Evolutionary conservation across 2,888 invertebrate genomes (phyloP), one percentile per base, ranked within the genome.

Genomic region (Criorhina ranunculi): DNA sequence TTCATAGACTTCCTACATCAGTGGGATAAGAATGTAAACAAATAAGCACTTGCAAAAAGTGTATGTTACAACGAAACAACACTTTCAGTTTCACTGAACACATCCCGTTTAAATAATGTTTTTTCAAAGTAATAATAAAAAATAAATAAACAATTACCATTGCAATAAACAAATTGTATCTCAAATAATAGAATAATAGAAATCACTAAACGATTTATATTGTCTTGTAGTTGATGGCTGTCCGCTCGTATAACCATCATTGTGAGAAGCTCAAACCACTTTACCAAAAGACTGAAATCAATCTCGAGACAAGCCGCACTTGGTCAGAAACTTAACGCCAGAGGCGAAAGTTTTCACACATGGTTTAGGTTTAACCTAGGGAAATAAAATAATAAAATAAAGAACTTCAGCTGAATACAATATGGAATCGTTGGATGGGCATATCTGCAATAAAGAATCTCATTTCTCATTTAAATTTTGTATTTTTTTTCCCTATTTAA

Each of bases 271-370:
- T 35, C 11, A 35, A 60, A 24, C 15, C 35, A 49, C 11, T 79
- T 64, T 42, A 60, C 33, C 40, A 40, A 59, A n/a, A 5, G 46
- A 40, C 15, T 31, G 6, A 8, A 64, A 42, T 66, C 8, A 49
- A 17, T 66, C 33, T 35, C 15, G 9, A 42, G 35, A 59, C 8
- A 11, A 7, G 8, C 8, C 8, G n/a, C 17, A 9, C 15, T 24
- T 9, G 44, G 17, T 8, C 17, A 46, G 15, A 40, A 29, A 17
- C 19, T 29, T 57, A 49, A 35, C 35, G 5, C 33, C 12, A 24
- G 6, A 11, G 12, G 59, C 12, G 76, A 76, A 76, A 76, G 76
- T 76, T 66, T 55, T 31, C 35, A 1, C n/a, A 37, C 31, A 31
- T 51, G 12, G 9, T 6, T 0, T 4, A n/a, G 2, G 8, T 33